A percentile compares a stretch with the other conserved stretches of the same genome.
Conservation (phyloP, 2,888 invertebrate species). For the Smittia sp. region DNA sequence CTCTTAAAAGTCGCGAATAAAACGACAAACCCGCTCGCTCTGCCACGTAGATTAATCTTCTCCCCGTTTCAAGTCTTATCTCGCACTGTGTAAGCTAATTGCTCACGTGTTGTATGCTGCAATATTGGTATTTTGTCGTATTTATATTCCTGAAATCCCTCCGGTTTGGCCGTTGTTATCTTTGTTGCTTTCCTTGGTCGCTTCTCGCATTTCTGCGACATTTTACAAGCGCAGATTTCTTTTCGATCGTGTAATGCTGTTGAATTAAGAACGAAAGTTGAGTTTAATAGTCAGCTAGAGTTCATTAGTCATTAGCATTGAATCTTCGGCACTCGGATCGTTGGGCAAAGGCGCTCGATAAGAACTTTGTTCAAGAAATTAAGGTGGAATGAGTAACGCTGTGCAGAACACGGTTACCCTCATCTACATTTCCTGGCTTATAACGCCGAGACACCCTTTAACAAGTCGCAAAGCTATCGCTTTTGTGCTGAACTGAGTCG, state of each 20-base stretch:
- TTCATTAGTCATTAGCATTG: not conserved
- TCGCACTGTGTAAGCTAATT: slow-evolving; percentile 24
- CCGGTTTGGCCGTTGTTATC: not conserved
- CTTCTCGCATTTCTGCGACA: not conserved
- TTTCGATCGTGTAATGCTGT: not conserved
- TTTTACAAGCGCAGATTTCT: not conserved
- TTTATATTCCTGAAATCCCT: slow-evolving; percentile 11
- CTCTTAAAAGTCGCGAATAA: slow-evolving; percentile 26
- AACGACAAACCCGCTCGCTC: not conserved
- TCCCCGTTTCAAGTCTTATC: slow-evolving; percentile 7
- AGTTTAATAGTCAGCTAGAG: not conserved
- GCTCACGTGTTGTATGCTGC: slow-evolving; percentile 27
- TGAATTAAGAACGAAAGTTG: not conserved
- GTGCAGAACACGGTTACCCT: no score
- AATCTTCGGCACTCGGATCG: not conserved
- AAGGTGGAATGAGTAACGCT: no score
- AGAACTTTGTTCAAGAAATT: no score
- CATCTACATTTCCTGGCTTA: no score
- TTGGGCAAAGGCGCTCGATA: no score
- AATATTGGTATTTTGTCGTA: slow-evolving; percentile 16
- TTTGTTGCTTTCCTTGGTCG: not conserved
- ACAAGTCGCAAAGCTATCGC: not conserved
- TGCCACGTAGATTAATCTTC: slow-evolving; percentile 17
- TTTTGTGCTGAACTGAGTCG: not conserved
- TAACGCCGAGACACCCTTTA: no score